These are phyloP conservation scores for Argyresthia albistria DNA, from an alignment of 2,888 invertebrate genomes.

Conservation along the genomic window DNA sequence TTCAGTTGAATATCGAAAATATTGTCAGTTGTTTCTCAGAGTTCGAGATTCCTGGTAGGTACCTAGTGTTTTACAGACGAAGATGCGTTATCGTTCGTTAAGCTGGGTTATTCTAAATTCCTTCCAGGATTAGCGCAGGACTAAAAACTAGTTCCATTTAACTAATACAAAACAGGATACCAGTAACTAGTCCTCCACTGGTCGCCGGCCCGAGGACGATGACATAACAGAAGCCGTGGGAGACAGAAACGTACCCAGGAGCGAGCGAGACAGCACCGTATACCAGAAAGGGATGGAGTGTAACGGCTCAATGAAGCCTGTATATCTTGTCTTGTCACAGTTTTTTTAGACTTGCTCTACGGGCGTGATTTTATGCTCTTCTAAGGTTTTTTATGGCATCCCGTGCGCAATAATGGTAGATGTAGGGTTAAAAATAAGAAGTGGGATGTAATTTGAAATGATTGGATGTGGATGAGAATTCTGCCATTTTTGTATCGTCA, in stretches of 20 bases:
- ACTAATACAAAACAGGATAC: too few species aligned
- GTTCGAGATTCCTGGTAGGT: too few species aligned
- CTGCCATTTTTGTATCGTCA: too few species aligned
- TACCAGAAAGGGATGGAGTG: conserved; percentile 14
- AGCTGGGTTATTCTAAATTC: too few species aligned
- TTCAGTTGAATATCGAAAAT: too few species aligned
- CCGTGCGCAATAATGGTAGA: background rate
- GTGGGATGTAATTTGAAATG: conserved; percentile 3
- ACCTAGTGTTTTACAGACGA: too few species aligned
- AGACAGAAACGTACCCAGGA: conserved; percentile 11
- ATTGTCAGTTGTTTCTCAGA: too few species aligned
- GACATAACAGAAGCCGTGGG: conserved; percentile 11
- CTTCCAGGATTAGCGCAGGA: too few species aligned
- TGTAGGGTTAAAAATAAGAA: background rate
- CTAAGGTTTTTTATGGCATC: background rate
- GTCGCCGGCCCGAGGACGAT: conserved; percentile 1
- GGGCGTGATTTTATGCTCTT: background rate
- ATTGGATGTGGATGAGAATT: too few species aligned
- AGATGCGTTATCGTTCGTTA: too few species aligned
- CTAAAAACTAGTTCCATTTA: too few species aligned
- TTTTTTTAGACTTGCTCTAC: background rate
- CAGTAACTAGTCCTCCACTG: too few species aligned
- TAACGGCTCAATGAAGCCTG: conserved; percentile 28
- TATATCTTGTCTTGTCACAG: conserved; percentile 11
- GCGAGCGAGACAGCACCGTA: conserved; percentile 13